Percentiles rank a stretch among this genome's conserved stretches.
These are phyloP conservation scores for Exocentrus adspersus DNA, from an alignment of 2,888 invertebrate genomes.

Conservation along the genomic window DNA sequence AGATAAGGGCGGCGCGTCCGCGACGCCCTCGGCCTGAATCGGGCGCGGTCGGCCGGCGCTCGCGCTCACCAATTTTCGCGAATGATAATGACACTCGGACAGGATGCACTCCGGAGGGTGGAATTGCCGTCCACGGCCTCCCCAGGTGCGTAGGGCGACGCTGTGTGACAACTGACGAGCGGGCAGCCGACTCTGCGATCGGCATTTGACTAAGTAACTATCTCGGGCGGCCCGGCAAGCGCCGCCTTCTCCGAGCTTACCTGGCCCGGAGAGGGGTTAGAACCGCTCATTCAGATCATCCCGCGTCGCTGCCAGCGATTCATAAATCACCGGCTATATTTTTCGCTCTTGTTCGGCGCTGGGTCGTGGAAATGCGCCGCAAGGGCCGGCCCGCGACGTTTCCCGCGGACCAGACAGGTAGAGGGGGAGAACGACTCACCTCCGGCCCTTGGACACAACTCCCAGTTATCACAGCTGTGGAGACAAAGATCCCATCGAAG, in stretches of 20 bases:
- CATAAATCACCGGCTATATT: slow-evolving; percentile 60
- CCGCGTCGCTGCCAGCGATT: slow-evolving; percentile 54
- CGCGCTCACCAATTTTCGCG: slow-evolving; percentile 51
- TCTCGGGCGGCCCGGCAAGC: slow-evolving; percentile 60
- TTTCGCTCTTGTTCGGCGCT: slow-evolving; percentile 21
- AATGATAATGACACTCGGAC: slow-evolving; percentile 40
- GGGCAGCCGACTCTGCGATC: slow-evolving; percentile 57
- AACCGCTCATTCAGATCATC: slow-evolving; percentile 62
- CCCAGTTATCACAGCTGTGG: no score
- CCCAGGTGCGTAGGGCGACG: slow-evolving; percentile 44
- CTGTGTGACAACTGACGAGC: slow-evolving; percentile 41
- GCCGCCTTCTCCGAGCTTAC: slow-evolving; percentile 61
- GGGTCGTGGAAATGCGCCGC: background rate
- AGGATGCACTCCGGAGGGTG: slow-evolving; percentile 35
- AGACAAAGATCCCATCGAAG: no score
- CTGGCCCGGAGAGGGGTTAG: slow-evolving; percentile 58
- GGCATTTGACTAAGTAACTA: slow-evolving; percentile 63
- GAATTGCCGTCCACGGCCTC: slow-evolving; percentile 40
- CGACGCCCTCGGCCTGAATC: slow-evolving; percentile 60
- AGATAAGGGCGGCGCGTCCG: slow-evolving; percentile 63
- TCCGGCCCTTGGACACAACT: no score
- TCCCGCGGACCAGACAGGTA: no score
- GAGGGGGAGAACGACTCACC: no score
- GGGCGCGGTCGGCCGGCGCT: slow-evolving; percentile 54
- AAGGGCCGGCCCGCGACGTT: no score